Percentiles rank a stretch among this genome's conserved stretches.
Conservation (phyloP, 2,888 invertebrate genomes). For the Tinea pellionella region DNA sequence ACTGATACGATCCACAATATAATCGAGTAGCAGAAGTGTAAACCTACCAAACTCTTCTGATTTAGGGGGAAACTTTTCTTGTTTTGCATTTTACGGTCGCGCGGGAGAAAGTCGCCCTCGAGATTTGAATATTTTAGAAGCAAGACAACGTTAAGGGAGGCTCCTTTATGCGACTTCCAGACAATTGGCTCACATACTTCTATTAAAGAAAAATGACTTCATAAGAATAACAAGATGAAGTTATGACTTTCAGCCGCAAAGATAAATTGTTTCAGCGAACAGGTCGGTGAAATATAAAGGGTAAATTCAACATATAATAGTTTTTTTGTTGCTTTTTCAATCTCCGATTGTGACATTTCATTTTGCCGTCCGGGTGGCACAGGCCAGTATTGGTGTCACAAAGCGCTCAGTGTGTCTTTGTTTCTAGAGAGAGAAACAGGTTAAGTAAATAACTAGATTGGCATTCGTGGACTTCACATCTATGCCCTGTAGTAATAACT, state of each 20-base stretch:
- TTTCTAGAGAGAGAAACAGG: conserved; percentile 40
- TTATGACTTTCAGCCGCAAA: conserved; percentile 7
- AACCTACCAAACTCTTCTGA: conserved; percentile 29
- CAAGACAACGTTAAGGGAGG: conserved; percentile 46
- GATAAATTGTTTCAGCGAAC: conserved; percentile 1
- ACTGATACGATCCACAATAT: not conserved
- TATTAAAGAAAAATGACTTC: conserved; percentile 1
- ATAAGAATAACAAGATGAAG: conserved; percentile 3
- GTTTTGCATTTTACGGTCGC: conserved; percentile 58
- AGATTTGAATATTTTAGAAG: conserved; percentile 62
- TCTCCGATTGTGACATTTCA: conserved; percentile 35
- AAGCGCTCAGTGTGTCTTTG: conserved; percentile 26
- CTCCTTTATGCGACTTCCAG: conserved; percentile 44
- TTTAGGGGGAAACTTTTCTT: conserved; percentile 60
- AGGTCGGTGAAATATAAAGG: not conserved
- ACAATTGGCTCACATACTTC: conserved; percentile 35
- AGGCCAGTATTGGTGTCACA: conserved; percentile 3
- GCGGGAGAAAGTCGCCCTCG: conserved; percentile 51
- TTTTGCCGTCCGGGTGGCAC: conserved; percentile 21
- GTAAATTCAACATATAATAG: not conserved
- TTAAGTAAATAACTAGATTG: conserved; percentile 55
- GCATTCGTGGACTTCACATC: conserved; percentile 16
- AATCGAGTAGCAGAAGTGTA: not conserved
- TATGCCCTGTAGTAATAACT: not conserved
- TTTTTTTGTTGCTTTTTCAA: conserved; percentile 22